Evolutionary conservation across 2,113 vertebrate species (phyloP).

Genomic region (Platanista minor): DNA sequence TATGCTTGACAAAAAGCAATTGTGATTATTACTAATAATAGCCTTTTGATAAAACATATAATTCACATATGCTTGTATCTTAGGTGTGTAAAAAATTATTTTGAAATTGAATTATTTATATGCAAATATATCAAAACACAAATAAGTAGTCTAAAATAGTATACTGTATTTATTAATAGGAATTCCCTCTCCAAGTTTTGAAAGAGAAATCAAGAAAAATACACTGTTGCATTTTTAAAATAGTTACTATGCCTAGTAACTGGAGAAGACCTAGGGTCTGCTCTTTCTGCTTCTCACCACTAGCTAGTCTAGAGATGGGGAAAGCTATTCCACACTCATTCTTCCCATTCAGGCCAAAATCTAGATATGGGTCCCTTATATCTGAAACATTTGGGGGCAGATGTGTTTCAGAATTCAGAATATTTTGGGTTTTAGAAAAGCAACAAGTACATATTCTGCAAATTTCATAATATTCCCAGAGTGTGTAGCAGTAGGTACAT

Average conservation of each 20-base stretch:
- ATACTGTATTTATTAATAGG: background rate
- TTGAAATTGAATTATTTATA: background rate
- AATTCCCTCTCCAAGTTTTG: background rate
- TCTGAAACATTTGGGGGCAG: background rate
- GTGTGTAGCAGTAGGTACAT: background rate
- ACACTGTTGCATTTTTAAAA: background rate
- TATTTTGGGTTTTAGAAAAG: background rate
- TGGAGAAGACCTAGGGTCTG: background rate
- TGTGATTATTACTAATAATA: background rate
- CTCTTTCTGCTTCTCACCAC: background rate
- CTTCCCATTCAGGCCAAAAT: background rate
- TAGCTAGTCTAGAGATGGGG: background rate
- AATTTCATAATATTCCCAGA: background rate
- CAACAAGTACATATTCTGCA: background rate
- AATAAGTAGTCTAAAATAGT: constrained; percentile 34
- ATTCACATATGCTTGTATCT: background rate
- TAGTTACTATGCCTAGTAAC: background rate
- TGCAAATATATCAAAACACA: constrained; percentile 18
- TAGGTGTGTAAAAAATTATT: background rate
- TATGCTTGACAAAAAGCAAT: background rate
- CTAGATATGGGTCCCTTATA: background rate
- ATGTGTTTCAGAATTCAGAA: background rate
- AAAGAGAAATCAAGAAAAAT: constrained; percentile 32
- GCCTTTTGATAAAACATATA: background rate
- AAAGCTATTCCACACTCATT: background rate